A percentile compares a stretch with the other conserved stretches of the same genome.
phyloP scores from a whole-genome alignment of 2,797 vertebrate species.

The Etheostoma nigrum region DNA sequence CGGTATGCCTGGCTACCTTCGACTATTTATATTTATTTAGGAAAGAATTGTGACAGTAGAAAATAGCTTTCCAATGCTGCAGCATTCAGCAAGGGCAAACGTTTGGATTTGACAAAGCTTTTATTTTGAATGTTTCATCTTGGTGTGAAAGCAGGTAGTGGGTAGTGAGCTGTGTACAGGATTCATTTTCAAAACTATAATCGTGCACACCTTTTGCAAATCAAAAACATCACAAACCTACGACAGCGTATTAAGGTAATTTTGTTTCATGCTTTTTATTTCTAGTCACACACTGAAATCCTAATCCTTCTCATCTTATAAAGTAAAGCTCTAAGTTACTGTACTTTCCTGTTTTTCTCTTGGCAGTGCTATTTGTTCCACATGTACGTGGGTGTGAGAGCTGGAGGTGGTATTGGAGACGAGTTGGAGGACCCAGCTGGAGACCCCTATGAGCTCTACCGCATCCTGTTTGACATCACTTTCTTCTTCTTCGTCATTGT shows the following conservation, averaged over 20 bases:
- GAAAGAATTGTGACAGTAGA: slow-evolving; percentile 28
- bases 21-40: not conserved
- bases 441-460: slow-evolving; percentile 97
- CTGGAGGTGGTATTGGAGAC: slow-evolving; percentile 97
- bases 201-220: not conserved
- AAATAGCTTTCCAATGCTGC: not conserved
- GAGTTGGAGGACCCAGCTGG: slow-evolving; percentile 98
- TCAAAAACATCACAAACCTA: not conserved
- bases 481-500: slow-evolving; percentile 99
- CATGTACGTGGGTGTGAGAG: slow-evolving; percentile 98
- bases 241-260: too few species aligned
- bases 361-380: slow-evolving; percentile 98
- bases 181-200: not conserved
- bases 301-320: not conserved
- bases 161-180: not conserved
- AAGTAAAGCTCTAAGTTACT: not conserved
- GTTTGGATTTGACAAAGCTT: slow-evolving; percentile 20
- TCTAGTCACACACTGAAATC: not conserved
- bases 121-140: slow-evolving; percentile 25
- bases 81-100: slow-evolving; percentile 7
- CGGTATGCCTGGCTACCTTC: slow-evolving; percentile 80
- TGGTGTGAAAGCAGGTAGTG: not conserved
- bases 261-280: not conserved
- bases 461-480: slow-evolving; percentile 99
- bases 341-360: not conserved